Base-by-base conservation (phyloP, 1,140 invertebrate species). In the Cryptotermes secundus region DNA sequence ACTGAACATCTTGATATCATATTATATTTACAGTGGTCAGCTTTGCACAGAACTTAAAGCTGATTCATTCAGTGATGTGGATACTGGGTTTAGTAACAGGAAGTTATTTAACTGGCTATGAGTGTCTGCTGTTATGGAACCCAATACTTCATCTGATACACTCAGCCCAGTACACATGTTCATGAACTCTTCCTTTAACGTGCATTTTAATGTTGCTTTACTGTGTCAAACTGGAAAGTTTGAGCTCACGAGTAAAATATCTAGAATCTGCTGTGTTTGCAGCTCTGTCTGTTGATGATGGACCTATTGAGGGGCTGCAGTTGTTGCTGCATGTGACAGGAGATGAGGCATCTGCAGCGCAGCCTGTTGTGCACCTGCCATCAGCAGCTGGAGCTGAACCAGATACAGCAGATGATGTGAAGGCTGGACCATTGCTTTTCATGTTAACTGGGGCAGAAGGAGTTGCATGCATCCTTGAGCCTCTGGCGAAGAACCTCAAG, bases 381-480 rank as follows among this genome's bases (percentile, higher is more conserved):
- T 90, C 91, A 9, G 90, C 91, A 88, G 6, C 59, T 72, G 26
- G 59, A 72, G 16, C 4, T 10, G 26, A 14, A n/a, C 7, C 26
- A 10, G 59, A 72, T 14, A 87, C 89, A 83, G 89, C 89, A 84
- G 89, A 91, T 86, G 90, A 88, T 19, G 42, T 34, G 24, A 35
- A 72, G 34, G 80, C 84, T 19, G 53, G 81, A 9, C 36, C 92
- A n/a, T 26, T 89, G 90, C 90, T 95, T 85, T 96, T 97, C 88
- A 92, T 96, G 85, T 89, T 97, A 72, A 96, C 96, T 83, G 96
- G 96, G n/a, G 90, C 97, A 79, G 96, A 97, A 91, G 96, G 96
- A 31, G 92, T 92, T 81, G 92, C 93, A 0, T 87, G 90, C 1
- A 91, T 91, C 0, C 86, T 96, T 87, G 91, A 93, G 87, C 89